phyloP scores from a whole-genome alignment of 2,113 vertebrate species.

The Chitala chitala region DNA sequence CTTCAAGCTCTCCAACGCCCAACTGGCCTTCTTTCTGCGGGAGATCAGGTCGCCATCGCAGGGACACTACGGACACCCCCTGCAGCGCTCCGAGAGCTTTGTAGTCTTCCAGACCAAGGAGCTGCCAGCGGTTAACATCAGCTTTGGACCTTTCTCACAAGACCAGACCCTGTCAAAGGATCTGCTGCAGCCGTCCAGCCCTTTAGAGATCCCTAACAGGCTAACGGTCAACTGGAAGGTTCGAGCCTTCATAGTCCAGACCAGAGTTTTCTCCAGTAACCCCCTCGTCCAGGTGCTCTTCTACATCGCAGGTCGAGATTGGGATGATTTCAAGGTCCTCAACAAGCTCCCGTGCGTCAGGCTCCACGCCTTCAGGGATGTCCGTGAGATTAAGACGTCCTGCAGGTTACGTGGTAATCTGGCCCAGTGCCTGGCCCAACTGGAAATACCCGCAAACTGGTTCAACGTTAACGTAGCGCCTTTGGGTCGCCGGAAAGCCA shows the following conservation, averaged over 20 bases:
- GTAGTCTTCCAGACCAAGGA: conserved; percentile 97
- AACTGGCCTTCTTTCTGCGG: conserved; percentile 90
- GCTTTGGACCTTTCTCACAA: conserved; percentile 81
- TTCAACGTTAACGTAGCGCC: conserved; percentile 77
- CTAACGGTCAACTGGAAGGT: conserved; percentile 97
- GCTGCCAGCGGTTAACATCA: conserved; percentile 84
- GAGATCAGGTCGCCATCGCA: conserved; percentile 55
- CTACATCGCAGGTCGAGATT: conserved; percentile 91
- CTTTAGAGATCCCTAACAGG: conserved; percentile 81
- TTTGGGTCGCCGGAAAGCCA: conserved; percentile 69
- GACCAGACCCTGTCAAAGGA: conserved; percentile 86
- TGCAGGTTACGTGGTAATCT: conserved; percentile 82
- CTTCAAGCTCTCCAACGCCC: conserved; percentile 89
- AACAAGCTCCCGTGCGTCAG: conserved; percentile 86
- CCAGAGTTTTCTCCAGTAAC: conserved; percentile 78
- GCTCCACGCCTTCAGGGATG: conserved; percentile 84
- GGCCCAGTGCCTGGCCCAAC: conserved; percentile 86
- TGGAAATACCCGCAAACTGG: conserved; percentile 84
- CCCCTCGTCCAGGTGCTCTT: conserved; percentile 89
- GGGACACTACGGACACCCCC: conserved; percentile 53
- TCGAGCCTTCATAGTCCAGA: conserved; percentile 88
- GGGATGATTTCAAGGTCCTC: conserved; percentile 85
- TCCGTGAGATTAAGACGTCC: conserved; percentile 82
- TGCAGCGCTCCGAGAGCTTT: conserved; percentile 87
- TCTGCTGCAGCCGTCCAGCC: conserved; percentile 85